Evolutionary conservation across 1,140 invertebrate species (phyloP).

Genomic region (Halictus rubicundus): DNA sequence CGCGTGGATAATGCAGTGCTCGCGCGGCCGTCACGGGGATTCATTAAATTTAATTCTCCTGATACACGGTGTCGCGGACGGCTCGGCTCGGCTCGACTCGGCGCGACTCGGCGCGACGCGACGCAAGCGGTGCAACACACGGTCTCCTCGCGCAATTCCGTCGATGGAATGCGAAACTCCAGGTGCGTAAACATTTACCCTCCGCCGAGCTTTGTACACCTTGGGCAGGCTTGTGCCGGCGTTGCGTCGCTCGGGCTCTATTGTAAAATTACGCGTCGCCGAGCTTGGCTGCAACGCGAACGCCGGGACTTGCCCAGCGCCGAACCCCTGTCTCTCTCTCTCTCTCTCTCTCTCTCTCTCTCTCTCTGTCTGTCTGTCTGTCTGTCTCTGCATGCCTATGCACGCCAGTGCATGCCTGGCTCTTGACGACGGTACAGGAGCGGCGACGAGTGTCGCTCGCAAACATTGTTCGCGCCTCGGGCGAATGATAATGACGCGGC

Average conservation of each 20-base stretch:
- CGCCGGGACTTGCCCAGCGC: too few species aligned
- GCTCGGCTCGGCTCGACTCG: too few species aligned
- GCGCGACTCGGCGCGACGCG: background rate
- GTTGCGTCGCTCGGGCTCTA: background rate
- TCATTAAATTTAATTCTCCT: slow-evolving; percentile 48
- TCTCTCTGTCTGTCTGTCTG: too few species aligned
- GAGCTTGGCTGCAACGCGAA: background rate
- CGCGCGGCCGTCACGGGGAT: slow-evolving; percentile 7
- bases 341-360: background rate
- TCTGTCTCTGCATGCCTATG: background rate
- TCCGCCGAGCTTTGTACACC: background rate
- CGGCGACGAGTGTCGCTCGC: background rate
- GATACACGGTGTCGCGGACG: slow-evolving; percentile 18
- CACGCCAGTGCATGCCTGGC: background rate
- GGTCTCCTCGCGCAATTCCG: slow-evolving; percentile 13
- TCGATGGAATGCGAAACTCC: background rate
- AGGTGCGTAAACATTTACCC: slow-evolving; percentile 16
- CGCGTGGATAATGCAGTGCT: slow-evolving; percentile 26
- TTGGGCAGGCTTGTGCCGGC: background rate
- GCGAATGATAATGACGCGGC: slow-evolving; percentile 15
- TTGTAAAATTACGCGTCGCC: slow-evolving; percentile 24
- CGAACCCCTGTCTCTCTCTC: background rate
- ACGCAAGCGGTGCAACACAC: background rate
- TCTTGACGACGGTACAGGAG: background rate
- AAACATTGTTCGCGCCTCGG: slow-evolving; percentile 2